Evolutionary conservation across 2,113 vertebrate genomes (phyloP), one percentile per base, ranked within the genome.

Genomic region (Felis chaus): DNA sequence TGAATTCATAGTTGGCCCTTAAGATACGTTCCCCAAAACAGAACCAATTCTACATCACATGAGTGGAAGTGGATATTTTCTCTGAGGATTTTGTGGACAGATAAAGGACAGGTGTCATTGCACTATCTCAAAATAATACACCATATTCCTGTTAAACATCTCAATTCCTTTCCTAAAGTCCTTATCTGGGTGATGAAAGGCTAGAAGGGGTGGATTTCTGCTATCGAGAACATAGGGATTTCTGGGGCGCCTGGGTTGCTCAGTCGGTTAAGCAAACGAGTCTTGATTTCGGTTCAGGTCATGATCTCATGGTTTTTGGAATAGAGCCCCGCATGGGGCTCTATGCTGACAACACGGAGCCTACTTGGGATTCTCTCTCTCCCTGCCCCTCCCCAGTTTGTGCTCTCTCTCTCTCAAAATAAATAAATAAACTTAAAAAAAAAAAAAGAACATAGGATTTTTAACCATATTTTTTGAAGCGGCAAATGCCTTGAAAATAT

Each of bases 401-500:
- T 61, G 57, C 7, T 61, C 57, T 61, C 21, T 61, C 57, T 57
- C 19, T 57, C 55, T 57, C 55, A 57, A 57, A 19, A 57, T 23
- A 61, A 61, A 61, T 61, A 61, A 61, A 61, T 61, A 61, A 61
- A 57, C 55, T 57, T 57, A 36, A 36, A 4, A 57, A 57, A 57
- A n/a, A 61, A 57, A 61, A 61, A 61, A 23, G 57, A 61, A 61
- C 21, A 61, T 61, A 21, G 19, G 19, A 69, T 65, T 50, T 84
- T 69, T 89, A 65, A 76, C 12, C 29, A 74, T 39, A 73, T 91
- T 89, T 95, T 93, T 80, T 71, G 69, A 83, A 95, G 4, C n/a
- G 18, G 29, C 93, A 21, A 92, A 36, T 93, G 19, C 19, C 41
- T 93, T 89, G n/a, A 90, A 97, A 97, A 53, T 55, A 95, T 3